A percentile compares a stretch with the other conserved stretches of the same genome.
phyloP scores from a whole-genome alignment of 1,140 invertebrate species.

The Heliconius hewitsoni region DNA sequence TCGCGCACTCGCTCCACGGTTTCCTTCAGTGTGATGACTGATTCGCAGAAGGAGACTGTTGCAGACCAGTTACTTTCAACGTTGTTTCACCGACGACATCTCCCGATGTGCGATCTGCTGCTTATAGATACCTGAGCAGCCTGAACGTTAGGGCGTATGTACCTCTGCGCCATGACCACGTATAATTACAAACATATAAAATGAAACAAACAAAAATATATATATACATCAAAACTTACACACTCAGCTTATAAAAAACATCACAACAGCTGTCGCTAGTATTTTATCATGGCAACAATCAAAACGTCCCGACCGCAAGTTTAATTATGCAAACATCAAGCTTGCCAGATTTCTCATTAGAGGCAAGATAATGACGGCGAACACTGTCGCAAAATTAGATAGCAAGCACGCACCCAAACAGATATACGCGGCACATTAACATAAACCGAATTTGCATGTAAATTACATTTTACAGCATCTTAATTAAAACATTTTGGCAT shows the following conservation, averaged over 20 bases:
- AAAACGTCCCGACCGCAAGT: slow-evolving; percentile 75
- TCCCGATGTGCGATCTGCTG: too few relatives aligned
- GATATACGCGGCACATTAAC: slow-evolving; percentile 81
- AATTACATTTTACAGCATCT: slow-evolving; percentile 83
- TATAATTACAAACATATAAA: too few relatives aligned
- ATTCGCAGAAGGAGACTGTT: too few relatives aligned
- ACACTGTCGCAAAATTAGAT: slow-evolving; percentile 81
- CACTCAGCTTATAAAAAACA: background rate
- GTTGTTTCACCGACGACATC: too few relatives aligned
- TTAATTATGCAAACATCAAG: slow-evolving; percentile 81
- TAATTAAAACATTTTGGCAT: slow-evolving; percentile 84
- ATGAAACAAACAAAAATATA: background rate
- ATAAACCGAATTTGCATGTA: slow-evolving; percentile 83
- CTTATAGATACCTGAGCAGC: too few relatives aligned
- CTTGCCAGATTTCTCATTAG: slow-evolving; percentile 81
- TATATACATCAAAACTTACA: background rate
- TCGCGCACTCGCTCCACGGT: too few relatives aligned
- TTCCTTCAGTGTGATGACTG: too few relatives aligned
- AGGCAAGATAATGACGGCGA: slow-evolving; percentile 79
- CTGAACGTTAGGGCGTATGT: too few relatives aligned
- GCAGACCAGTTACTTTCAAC: too few relatives aligned
- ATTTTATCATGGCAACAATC: slow-evolving; percentile 77
- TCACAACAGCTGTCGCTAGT: slow-evolving; percentile 54
- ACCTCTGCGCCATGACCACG: too few relatives aligned
- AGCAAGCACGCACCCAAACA: slow-evolving; percentile 80